A percentile compares a stretch with the other conserved stretches of the same genome.
phyloP scores from a whole-genome alignment of 2,113 vertebrate species.

The Thamnophis sirtalis region DNA sequence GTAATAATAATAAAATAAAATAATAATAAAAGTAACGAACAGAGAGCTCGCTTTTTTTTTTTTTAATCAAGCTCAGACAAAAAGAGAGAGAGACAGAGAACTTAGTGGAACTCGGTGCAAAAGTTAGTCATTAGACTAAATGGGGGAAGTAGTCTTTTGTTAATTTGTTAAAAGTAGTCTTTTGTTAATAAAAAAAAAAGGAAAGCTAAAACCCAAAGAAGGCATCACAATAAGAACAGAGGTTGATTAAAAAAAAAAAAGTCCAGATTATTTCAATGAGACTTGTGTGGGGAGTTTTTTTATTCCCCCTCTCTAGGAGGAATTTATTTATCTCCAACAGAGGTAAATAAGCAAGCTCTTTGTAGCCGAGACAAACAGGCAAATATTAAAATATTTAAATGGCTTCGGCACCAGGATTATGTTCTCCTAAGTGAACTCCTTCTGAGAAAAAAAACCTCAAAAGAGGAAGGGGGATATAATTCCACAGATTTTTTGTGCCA shows the following conservation, averaged over 20 bases:
- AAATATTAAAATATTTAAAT: neutral
- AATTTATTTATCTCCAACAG: conserved; percentile 68
- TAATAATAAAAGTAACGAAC: neutral
- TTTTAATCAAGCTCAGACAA: neutral
- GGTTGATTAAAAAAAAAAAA: conserved; percentile 65
- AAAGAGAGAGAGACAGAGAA: neutral
- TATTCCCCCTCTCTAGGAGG: too few species aligned
- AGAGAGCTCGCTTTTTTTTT: neutral
- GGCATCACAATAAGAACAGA: conserved; percentile 61
- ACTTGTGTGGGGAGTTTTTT: too few species aligned
- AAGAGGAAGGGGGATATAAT: neutral
- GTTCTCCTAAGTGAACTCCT: neutral
- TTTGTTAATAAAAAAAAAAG: conserved; percentile 56
- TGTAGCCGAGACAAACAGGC: conserved; percentile 21
- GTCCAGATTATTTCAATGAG: conserved; percentile 62
- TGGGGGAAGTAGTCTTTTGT: conserved; percentile 5
- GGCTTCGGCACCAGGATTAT: neutral
- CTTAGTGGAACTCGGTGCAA: neutral
- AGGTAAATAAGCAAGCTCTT: conserved; percentile 78
- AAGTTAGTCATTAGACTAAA: neutral
- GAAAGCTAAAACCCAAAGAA: conserved; percentile 56
- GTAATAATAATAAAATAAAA: too few species aligned
- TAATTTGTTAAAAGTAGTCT: too few species aligned
- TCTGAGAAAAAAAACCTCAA: neutral
- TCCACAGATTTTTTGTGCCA: fast-evolving